Base-by-base conservation (phyloP, 1,140 invertebrate species). In the Ceratina australensis region DNA sequence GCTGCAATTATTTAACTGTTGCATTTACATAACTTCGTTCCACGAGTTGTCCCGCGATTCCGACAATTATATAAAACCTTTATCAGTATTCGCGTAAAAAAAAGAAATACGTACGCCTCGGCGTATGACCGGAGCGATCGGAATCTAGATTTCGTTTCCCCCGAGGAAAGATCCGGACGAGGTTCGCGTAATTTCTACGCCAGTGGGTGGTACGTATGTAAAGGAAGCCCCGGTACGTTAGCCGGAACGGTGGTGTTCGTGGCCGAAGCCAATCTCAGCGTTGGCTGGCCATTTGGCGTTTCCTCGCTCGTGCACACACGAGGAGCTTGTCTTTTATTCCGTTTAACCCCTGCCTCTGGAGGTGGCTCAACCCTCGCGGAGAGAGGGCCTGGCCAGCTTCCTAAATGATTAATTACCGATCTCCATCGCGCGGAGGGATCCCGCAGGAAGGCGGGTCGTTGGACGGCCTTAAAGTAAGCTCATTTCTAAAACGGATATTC, bases 331-430 rank as follows among this genome's bases (percentile, higher is more conserved):
- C 88, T 89, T 90, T 90, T 90, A 86, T 88, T 89, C 83, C 84
- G 85, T 83, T 75, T 56, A 71, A 83, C 72, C 57, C 52, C 78
- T 72, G 79, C 82, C 84, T 77, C 75, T 79, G 80, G 80, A 71
- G 68, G n/a, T 52, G 57, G 71, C 59, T 63, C 66, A 24, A 50
- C 80, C 80, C 64, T 77, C 77, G 71, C 75, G n/a, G 47, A 49
- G 10, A n/a, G n/a, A 54, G 66, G 54, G 54, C 42, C 24, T 72
- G 83, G 64, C 72, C 82, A 77, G 67, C 83, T 71, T 78, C 84
- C 83, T 87, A 89, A 91, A 91, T 92, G 91, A 92, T 92, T 91
- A 92, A 92, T 92, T 90, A 89, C 88, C 87, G 89, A 87, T 89
- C 87, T 89, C 86, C 83, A 90, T 88, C 86, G 82, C 86, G 82